These are phyloP conservation scores for Ataeniobius toweri DNA, from an alignment of 2,797 vertebrate species.

Conservation along the genomic window DNA sequence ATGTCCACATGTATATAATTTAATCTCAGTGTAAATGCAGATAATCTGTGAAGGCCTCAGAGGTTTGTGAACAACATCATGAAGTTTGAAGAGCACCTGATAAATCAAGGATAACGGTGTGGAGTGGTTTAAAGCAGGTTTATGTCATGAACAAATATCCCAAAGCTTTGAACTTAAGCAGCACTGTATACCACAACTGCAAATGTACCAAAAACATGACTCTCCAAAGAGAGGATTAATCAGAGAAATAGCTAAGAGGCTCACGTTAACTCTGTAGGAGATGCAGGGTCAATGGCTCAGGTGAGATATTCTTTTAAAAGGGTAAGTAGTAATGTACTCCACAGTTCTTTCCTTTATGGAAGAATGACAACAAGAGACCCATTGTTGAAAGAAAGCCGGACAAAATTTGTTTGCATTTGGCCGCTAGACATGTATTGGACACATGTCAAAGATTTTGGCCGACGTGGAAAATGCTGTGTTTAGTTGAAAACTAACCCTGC, in stretches of 20 bases:
- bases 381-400: not conserved
- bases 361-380: not conserved
- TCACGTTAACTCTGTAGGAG: not conserved
- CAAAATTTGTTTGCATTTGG: not conserved
- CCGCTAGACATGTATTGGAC: not conserved
- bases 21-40: not conserved
- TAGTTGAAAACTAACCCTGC: not conserved
- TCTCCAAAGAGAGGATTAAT: too few species aligned
- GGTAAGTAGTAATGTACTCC: not conserved
- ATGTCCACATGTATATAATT: not conserved
- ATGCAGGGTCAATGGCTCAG: not conserved
- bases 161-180: too few species aligned
- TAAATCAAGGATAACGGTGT: not conserved
- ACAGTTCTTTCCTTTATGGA: not conserved
- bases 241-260: too few species aligned
- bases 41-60: not conserved
- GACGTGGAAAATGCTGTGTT: not conserved
- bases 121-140: too few species aligned
- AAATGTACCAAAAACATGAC: too few species aligned
- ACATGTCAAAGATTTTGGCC: not conserved
- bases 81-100: not conserved
- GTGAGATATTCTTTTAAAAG: not conserved
- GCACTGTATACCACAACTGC: too few species aligned
- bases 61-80: not conserved
- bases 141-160: too few species aligned